These are phyloP conservation scores for Antigone vipio DNA, from an alignment of 2,113 vertebrate species.

Conservation along the genomic window DNA sequence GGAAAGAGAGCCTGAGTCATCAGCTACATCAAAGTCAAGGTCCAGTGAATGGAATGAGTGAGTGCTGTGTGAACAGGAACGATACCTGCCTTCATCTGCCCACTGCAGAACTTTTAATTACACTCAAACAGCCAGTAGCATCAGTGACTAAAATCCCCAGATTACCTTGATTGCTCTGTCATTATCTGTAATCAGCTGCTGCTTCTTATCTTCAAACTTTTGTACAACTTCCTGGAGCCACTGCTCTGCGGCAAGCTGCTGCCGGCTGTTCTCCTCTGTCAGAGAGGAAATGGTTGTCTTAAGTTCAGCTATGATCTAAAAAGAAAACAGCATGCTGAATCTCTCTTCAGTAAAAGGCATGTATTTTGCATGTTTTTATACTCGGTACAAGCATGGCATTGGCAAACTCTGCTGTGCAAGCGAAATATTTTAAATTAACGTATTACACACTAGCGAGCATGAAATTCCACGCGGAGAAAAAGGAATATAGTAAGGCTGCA, in stretches of 20 bases:
- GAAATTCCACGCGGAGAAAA: constrained; percentile 3
- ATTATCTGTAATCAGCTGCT: constrained; percentile 77
- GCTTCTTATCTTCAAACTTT: constrained; percentile 84
- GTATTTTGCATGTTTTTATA: constrained; percentile 57
- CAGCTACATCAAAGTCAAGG: constrained; percentile 41
- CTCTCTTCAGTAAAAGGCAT: constrained; percentile 6
- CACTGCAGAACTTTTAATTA: constrained; percentile 61
- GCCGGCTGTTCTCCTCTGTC: constrained; percentile 78
- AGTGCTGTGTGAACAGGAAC: constrained; percentile 23
- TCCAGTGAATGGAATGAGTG: constrained; percentile 28
- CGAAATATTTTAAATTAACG: constrained; percentile 47
- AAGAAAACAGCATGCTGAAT: constrained; percentile 64
- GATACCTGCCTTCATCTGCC: constrained; percentile 51
- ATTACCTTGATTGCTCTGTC: constrained; percentile 85
- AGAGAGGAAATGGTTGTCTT: constrained; percentile 77
- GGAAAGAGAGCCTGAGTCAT: constrained; percentile 54
- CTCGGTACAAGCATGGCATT: constrained; percentile 9
- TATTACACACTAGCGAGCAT: background rate
- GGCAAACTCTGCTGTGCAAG: constrained; percentile 33
- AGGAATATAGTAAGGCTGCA: background rate
- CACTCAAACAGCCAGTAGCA: constrained; percentile 64
- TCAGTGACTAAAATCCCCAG: constrained; percentile 49
- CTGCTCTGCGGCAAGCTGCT: constrained; percentile 77
- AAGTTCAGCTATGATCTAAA: constrained; percentile 85
- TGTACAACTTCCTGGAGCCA: constrained; percentile 75